Conservation (phyloP, 2,113 vertebrate genomes). For the Tachysurus vachellii region DNA sequence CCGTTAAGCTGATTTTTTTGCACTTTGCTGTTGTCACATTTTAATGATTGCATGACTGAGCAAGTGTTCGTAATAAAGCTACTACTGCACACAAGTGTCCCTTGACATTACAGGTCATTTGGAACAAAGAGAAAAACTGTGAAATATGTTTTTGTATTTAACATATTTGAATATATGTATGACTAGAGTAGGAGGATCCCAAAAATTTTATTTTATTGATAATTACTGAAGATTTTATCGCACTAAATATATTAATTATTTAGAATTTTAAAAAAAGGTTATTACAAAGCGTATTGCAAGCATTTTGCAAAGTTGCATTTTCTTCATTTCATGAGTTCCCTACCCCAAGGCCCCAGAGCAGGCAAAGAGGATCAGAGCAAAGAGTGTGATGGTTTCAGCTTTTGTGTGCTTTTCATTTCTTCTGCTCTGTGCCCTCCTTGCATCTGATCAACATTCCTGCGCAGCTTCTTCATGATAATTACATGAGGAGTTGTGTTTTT, state of each 20-base stretch:
- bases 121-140: not conserved
- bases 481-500: slow-evolving; percentile 69
- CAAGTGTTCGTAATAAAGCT: not conserved
- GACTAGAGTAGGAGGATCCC: not conserved
- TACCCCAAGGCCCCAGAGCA: not conserved
- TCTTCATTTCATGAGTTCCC: not conserved
- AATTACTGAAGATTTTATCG: not conserved
- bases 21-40: not conserved
- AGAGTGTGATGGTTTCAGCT: slow-evolving; percentile 49
- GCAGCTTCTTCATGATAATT: slow-evolving; percentile 60
- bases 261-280: not conserved
- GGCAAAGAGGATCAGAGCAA: not conserved
- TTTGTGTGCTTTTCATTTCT: slow-evolving; percentile 62
- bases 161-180: not conserved
- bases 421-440: slow-evolving; percentile 49
- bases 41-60: not conserved
- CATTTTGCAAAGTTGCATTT: not conserved
- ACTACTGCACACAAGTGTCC: not conserved
- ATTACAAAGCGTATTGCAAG: not conserved
- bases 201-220: not conserved
- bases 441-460: slow-evolving; percentile 65
- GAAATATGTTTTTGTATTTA: not conserved
- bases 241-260: not conserved
- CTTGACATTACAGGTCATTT: not conserved
- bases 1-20: not conserved